Evolutionary conservation across 2,113 vertebrate genomes (phyloP).

Genomic region (Zosterops hypoxanthus): DNA sequence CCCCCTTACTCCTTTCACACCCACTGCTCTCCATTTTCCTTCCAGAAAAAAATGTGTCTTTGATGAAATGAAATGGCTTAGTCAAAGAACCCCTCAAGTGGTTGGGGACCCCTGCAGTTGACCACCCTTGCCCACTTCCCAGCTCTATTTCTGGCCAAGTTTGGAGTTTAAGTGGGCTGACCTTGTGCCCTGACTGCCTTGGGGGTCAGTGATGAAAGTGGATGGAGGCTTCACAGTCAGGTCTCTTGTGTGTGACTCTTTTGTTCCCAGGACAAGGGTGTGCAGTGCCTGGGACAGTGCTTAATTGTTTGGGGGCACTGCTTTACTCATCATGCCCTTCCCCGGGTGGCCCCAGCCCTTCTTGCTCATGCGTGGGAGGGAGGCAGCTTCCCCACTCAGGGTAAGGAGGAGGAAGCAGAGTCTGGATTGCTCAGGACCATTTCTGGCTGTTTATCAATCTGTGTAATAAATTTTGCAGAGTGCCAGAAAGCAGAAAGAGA

Average conservation of each 20-base stretch:
- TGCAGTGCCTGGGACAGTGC: slow-evolving; percentile 71
- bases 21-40: slow-evolving; percentile 58
- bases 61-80: slow-evolving; percentile 64
- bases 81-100: slow-evolving; percentile 68
- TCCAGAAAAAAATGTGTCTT: slow-evolving; percentile 53
- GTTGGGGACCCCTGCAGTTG: slow-evolving; percentile 61
- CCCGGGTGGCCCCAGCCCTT: slow-evolving; percentile 44
- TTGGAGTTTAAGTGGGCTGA: slow-evolving; percentile 70
- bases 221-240: slow-evolving; percentile 68
- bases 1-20: slow-evolving; percentile 48
- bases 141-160: slow-evolving; percentile 70
- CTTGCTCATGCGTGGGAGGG: slow-evolving; percentile 63
- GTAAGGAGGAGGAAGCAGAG: slow-evolving; percentile 25
- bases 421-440: neutral
- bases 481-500: neutral
- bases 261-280: slow-evolving; percentile 64
- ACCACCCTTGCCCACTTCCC: slow-evolving; percentile 51
- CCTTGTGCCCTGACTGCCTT: slow-evolving; percentile 73
- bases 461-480: neutral
- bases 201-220: slow-evolving; percentile 78
- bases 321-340: slow-evolving; percentile 65
- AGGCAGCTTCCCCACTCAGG: slow-evolving; percentile 39
- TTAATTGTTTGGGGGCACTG: slow-evolving; percentile 69
- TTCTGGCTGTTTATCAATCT: slow-evolving; percentile 36
- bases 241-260: slow-evolving; percentile 72